Evolutionary conservation across 2,113 vertebrate species (phyloP).

Genomic region (Heloderma charlesbogerti): DNA sequence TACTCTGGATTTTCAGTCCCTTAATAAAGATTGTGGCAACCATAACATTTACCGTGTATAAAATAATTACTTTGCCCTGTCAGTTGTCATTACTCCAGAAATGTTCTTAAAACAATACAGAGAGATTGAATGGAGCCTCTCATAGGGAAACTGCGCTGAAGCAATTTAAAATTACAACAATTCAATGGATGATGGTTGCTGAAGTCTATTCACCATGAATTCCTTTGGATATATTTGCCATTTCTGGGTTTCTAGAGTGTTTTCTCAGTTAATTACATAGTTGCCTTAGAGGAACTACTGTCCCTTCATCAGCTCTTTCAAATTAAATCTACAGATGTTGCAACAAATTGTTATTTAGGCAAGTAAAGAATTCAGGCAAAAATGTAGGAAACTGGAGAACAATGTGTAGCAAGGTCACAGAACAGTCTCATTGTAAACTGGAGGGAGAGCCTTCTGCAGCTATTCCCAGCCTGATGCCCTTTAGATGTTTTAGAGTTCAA

Average conservation of each 20-base stretch:
- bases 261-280: constrained; percentile 73
- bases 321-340: constrained; percentile 59
- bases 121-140: constrained; percentile 44
- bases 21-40: constrained; percentile 60
- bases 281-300: constrained; percentile 69
- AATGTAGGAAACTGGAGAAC: not conserved
- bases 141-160: constrained; percentile 57
- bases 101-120: constrained; percentile 53
- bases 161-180: constrained; percentile 70
- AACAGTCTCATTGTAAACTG: not conserved
- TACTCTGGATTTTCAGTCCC: constrained; percentile 57
- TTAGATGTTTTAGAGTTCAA: too few species aligned
- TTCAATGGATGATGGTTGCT: constrained; percentile 56
- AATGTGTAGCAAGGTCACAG: not conserved
- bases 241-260: constrained; percentile 67
- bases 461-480: too few species aligned
- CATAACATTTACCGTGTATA: constrained; percentile 24
- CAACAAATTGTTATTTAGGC: constrained; percentile 61
- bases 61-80: constrained; percentile 53
- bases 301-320: constrained; percentile 72
- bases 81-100: constrained; percentile 59
- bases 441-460: not conserved
- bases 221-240: constrained; percentile 73
- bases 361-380: constrained; percentile 35
- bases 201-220: constrained; percentile 67